Base-by-base conservation (phyloP, 1,140 invertebrate genomes). In the Leptinotarsa texana region DNA sequence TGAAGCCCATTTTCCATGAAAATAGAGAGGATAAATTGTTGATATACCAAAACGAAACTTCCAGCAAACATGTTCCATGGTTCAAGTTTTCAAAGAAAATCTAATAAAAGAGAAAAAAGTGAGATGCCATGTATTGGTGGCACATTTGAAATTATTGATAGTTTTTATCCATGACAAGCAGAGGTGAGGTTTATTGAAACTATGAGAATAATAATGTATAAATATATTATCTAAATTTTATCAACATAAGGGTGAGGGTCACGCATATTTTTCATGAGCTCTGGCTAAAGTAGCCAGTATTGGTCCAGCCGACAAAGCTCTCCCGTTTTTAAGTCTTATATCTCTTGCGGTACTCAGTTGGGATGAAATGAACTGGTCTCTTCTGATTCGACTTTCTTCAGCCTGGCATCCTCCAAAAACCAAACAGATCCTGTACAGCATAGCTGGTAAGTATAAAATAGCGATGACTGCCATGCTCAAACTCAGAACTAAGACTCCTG, bases 401-500 rank as follows among this genome's bases (percentile, higher is more conserved):
- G 63, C 33, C 15, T 75, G 67, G 66, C 81, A 82, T 74, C 67
- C 74, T 47, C 81, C 81, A 61, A 82, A 69, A 13, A 80, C 22
- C 61, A 76, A 80, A 69, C 80, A 82, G 22, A 81, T 67, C 61
- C 80, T 82, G 67, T 79, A 80, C 8, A 75, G 68, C 74, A 81
- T 73, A 42, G 78, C 47, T 3, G 80, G 78, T 63, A 77, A 62
- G 63, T 76, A 73, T 8, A 78, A 27, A 24, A 74, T 24, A n/a
- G 74, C 62, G 33, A 79, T 51, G 48, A 77, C 74, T 8, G 72
- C 69, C 27, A 81, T 57, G 13, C 81, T 76, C n/a, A 75, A 78
- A 21, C 77, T 71, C 13, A 78, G 75, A 22, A 81, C 69, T 22
- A 80, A 75, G 15, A 69, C 69, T n/a, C 75, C 81, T 57, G 75